Percentiles rank a stretch among this genome's conserved stretches.
Conservation (phyloP, 2,797 vertebrate genomes). For the Naso thynnoides region DNA sequence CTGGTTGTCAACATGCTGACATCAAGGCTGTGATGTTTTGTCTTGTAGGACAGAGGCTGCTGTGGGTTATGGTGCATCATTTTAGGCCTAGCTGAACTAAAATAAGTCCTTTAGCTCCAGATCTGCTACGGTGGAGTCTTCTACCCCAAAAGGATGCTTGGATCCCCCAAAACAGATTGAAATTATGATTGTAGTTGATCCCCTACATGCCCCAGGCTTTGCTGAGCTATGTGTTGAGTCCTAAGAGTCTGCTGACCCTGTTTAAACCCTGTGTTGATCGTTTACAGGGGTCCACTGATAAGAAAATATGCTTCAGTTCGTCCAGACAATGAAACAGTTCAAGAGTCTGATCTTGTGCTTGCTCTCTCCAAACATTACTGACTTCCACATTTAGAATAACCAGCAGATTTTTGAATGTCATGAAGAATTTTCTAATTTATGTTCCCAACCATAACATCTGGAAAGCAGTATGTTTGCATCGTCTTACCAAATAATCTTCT, state of each 20-base stretch:
- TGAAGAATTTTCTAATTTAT: not conserved
- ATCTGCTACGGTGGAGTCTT: constrained; percentile 1
- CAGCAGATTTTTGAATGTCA: not conserved
- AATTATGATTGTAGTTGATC: not conserved
- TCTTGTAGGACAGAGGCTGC: not conserved
- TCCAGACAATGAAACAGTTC: not conserved
- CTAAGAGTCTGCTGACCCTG: not conserved
- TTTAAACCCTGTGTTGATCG: not conserved
- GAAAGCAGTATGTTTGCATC: not conserved
- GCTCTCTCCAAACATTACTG: not conserved
- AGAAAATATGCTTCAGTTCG: not conserved
- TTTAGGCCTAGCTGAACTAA: not conserved
- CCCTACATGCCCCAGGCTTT: not conserved
- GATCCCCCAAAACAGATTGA: not conserved
- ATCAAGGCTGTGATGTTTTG: constrained; percentile 6
- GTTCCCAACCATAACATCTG: too few species aligned
- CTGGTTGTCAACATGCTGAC: constrained; percentile 15
- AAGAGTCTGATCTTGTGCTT: not conserved
- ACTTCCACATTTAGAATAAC: not conserved
- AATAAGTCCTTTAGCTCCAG: not conserved
- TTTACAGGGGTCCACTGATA: not conserved
- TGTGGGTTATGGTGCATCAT: constrained; percentile 1
- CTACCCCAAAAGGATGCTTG: not conserved
- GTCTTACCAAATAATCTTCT: not conserved
- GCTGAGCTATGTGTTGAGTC: constrained; percentile 1